Evolutionary conservation across 2,888 invertebrate species (phyloP).

Genomic region (Ochropleura plecta): DNA sequence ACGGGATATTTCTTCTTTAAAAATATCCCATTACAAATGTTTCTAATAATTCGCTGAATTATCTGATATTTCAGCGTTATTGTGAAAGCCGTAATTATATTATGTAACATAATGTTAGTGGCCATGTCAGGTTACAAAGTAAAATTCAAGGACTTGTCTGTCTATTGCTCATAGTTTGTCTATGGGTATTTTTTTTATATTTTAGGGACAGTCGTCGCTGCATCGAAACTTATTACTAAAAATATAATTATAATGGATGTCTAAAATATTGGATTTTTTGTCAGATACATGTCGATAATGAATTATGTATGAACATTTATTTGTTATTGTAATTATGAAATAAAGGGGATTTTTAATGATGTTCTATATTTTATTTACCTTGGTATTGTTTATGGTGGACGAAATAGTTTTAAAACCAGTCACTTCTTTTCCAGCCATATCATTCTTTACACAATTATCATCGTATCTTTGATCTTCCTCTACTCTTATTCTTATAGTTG

Average conservation of each 20-base stretch:
- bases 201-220: constrained; percentile 2
- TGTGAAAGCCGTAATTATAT: no score
- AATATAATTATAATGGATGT: constrained; percentile 39
- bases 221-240: constrained; percentile 31
- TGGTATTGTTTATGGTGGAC: background rate
- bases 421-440: no score
- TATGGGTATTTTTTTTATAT: background rate
- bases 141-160: background rate
- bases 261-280: constrained; percentile 57
- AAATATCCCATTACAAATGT: no score
- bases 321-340: constrained; percentile 74
- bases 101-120: no score
- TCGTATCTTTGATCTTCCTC: no score
- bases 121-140: no score
- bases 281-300: constrained; percentile 37
- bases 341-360: constrained; percentile 78
- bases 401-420: background rate
- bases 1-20: no score
- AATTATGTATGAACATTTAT: constrained; percentile 52
- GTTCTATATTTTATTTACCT: constrained; percentile 44
- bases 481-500: no score
- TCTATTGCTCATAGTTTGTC: background rate
- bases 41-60: no score
- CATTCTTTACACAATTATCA: no score
- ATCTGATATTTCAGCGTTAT: no score